phyloP scores from a whole-genome alignment of 2,888 invertebrate genomes.

The Synergus itoensis region DNA sequence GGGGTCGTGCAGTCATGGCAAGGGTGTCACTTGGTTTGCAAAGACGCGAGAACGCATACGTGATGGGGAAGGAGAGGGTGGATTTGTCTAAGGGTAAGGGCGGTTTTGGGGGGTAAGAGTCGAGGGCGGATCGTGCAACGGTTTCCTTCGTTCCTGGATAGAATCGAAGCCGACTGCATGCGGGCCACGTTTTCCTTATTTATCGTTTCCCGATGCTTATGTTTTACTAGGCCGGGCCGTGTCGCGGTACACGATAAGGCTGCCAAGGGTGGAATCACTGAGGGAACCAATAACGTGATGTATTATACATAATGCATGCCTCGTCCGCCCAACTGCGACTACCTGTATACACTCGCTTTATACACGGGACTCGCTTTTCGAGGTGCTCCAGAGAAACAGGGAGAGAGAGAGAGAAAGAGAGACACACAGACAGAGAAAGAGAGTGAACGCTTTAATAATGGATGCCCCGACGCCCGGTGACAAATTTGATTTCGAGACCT shows the following conservation, averaged over 20 bases:
- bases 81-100: conserved; percentile 33
- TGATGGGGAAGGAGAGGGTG: conserved; percentile 60
- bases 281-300: conserved; percentile 78
- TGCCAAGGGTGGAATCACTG: conserved; percentile 77
- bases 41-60: conserved; percentile 64
- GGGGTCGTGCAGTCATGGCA: neutral
- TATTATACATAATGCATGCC: conserved; percentile 78
- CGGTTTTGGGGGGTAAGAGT: conserved; percentile 29
- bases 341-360: conserved; percentile 57
- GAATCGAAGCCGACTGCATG: conserved; percentile 65
- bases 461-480: conserved; percentile 64
- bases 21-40: conserved; percentile 49
- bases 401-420: conserved; percentile 4
- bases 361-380: conserved; percentile 53
- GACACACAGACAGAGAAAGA: neutral
- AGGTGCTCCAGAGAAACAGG: conserved; percentile 41
- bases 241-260: conserved; percentile 74
- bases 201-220: conserved; percentile 78
- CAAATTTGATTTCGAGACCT: conserved; percentile 68
- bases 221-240: conserved; percentile 75
- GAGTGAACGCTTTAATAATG: conserved; percentile 67
- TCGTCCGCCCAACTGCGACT: conserved; percentile 66
- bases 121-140: conserved; percentile 39
- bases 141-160: conserved; percentile 40
- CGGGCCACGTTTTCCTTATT: conserved; percentile 77